phyloP scores from a whole-genome alignment of 2,797 vertebrate genomes.

The Siniperca obscura region DNA sequence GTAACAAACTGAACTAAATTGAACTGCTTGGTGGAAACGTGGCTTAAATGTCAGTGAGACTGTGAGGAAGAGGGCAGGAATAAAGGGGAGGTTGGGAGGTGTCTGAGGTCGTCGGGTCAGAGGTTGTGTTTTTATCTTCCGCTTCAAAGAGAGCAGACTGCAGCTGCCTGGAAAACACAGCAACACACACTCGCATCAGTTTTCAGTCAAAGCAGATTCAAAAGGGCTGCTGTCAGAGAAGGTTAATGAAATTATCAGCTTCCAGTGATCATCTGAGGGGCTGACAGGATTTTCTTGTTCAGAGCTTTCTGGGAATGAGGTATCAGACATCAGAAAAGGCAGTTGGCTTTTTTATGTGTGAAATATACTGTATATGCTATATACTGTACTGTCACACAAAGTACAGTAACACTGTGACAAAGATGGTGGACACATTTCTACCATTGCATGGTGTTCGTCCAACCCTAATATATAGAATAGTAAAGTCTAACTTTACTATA shows the following conservation, averaged over 20 bases:
- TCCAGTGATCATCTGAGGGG: not conserved
- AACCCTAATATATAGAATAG: no score
- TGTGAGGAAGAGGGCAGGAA: not conserved
- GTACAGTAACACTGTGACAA: not conserved
- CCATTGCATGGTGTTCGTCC: no score
- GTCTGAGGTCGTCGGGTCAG: constrained; percentile 50
- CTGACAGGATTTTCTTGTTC: not conserved
- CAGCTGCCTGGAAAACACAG: constrained; percentile 56
- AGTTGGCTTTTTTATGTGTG: not conserved
- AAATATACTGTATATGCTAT: not conserved
- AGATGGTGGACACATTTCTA: not conserved
- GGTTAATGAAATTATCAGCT: not conserved
- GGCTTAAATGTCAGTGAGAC: constrained; percentile 3
- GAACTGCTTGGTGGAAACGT: no score
- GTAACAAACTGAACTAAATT: no score
- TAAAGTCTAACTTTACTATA: not conserved
- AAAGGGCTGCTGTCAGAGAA: constrained; percentile 11
- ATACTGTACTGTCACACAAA: not conserved
- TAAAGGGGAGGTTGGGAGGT: not conserved
- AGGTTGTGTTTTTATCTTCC: constrained; percentile 64
- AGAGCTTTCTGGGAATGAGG: not conserved
- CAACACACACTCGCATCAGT: constrained; percentile 22
- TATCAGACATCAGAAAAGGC: not conserved
- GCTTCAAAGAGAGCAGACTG: constrained; percentile 67
- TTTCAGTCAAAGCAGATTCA: constrained; percentile 15